Evolutionary conservation across 2,797 vertebrate genomes (phyloP).

Genomic region (Sandelia bainsii): DNA sequence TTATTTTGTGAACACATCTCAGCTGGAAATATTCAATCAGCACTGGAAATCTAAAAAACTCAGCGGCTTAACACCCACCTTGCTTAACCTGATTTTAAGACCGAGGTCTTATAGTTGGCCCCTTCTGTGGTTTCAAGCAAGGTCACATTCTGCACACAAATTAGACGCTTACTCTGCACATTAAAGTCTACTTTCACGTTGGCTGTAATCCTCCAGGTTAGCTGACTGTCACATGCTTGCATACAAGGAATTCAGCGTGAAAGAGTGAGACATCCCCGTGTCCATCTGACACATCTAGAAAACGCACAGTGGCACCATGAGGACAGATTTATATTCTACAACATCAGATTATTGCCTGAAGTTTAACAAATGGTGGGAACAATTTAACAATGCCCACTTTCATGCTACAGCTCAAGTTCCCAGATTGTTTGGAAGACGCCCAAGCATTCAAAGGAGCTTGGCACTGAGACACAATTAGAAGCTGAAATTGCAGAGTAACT

Average conservation of each 20-base stretch:
- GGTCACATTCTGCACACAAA: constrained; percentile 81
- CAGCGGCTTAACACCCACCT: constrained; percentile 39
- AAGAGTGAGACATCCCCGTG: not conserved
- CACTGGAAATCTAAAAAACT: constrained; percentile 22
- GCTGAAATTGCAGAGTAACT: constrained; percentile 37
- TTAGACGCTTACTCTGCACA: constrained; percentile 69
- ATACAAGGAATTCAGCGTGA: constrained; percentile 37
- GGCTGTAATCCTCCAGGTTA: constrained; percentile 74
- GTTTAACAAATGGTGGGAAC: constrained; percentile 17
- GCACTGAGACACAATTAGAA: constrained; percentile 41
- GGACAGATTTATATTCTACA: not conserved
- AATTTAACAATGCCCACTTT: constrained; percentile 62
- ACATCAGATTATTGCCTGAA: not conserved
- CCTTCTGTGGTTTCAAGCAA: constrained; percentile 46
- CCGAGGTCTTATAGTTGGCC: constrained; percentile 25
- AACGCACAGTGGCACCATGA: not conserved
- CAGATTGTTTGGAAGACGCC: constrained; percentile 52
- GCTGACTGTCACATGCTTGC: constrained; percentile 80
- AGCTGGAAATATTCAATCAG: constrained; percentile 45
- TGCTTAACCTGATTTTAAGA: constrained; percentile 38
- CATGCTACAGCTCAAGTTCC: constrained; percentile 34
- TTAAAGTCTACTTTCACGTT: constrained; percentile 37
- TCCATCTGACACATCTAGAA: not conserved
- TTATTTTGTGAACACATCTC: not conserved
- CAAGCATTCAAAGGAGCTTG: constrained; percentile 65